Base-by-base conservation (phyloP, 2,797 vertebrate genomes). In the Oreonectes daqikongensis region DNA sequence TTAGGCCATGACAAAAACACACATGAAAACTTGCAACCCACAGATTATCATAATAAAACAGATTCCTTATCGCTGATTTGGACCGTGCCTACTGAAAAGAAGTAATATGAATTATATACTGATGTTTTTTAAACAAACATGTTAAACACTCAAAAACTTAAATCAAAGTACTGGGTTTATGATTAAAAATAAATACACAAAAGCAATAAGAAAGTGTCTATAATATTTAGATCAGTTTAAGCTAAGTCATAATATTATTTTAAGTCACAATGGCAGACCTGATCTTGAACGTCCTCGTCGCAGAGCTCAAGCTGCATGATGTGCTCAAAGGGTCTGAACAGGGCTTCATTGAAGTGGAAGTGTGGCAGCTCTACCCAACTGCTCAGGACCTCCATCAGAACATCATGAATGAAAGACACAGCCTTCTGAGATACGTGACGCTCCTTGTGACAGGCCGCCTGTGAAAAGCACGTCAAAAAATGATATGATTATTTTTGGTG, bases 221-320 rank as follows among this genome's bases (percentile, higher is more conserved):
- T 35, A 35, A 7, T 35, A 35, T 9, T 35, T 35, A 35, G 35
- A 53, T 53, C 8, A 12, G 67, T 20, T 68, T 40, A 20, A 22
- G 20, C n/a, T 4, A 10, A 5, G 20, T 14, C 28, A n/a, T 38
- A 12, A 26, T 55, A 9, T 15, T 57, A 17, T 28, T 28, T 57
- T 4, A 22, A 67, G 18, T 48, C 26, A 42, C 20, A 65, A 20
- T 20, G 18, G 35, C 61, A 17, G 17, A 94, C 97, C 97, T 99
- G 97, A 86, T 99, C 97, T 85, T 99, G 97, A 0, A 98, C 96
- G 0, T 99, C 97, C 75, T 99, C 97, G 12, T 99, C 97, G 17
- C 97, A 99, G 6, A 98, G 89, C 87, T 98, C 97, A 80, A 99
- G 93, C 88, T 98, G 97, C 96, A 99, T 98, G 84, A 99, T 97